Evolutionary conservation across 1,140 invertebrate genomes (phyloP).

Genomic region (Brachystomella parvula): DNA sequence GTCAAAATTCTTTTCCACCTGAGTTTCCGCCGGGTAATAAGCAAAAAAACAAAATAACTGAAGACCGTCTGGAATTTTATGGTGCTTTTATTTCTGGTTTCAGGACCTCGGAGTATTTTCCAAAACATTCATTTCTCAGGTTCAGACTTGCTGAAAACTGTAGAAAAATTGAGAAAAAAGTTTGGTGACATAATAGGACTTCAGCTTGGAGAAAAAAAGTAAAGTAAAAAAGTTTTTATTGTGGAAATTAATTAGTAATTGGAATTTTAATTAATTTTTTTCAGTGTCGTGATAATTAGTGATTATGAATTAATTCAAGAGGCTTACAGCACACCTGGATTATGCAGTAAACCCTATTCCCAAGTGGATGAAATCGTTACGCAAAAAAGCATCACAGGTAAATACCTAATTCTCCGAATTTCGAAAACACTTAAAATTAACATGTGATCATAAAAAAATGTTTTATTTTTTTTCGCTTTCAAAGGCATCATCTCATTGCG

Average conservation of each 20-base stretch:
- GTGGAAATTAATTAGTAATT: not conserved
- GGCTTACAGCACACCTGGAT: not conserved
- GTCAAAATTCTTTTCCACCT: not conserved
- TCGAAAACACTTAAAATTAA: too few species aligned
- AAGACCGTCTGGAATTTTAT: too few species aligned
- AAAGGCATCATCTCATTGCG: too few species aligned
- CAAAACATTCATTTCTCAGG: not conserved
- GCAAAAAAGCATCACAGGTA: not conserved
- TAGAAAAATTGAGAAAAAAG: not conserved
- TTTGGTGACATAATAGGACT: constrained; percentile 4
- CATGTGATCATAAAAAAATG: too few species aligned
- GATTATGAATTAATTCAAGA: constrained; percentile 5
- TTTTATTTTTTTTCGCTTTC: too few species aligned
- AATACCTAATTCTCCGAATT: not conserved
- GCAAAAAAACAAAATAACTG: too few species aligned
- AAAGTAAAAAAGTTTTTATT: not conserved
- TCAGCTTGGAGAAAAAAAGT: not conserved
- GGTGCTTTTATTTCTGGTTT: not conserved
- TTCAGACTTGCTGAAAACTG: not conserved
- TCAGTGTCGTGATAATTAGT: constrained; percentile 3
- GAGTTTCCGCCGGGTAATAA: not conserved
- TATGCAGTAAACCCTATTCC: not conserved
- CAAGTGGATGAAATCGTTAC: constrained; percentile 4
- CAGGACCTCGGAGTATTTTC: not conserved
- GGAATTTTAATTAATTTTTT: not conserved